phyloP scores from a whole-genome alignment of 2,888 invertebrate genomes.

The Siphlonurus alternatus region DNA sequence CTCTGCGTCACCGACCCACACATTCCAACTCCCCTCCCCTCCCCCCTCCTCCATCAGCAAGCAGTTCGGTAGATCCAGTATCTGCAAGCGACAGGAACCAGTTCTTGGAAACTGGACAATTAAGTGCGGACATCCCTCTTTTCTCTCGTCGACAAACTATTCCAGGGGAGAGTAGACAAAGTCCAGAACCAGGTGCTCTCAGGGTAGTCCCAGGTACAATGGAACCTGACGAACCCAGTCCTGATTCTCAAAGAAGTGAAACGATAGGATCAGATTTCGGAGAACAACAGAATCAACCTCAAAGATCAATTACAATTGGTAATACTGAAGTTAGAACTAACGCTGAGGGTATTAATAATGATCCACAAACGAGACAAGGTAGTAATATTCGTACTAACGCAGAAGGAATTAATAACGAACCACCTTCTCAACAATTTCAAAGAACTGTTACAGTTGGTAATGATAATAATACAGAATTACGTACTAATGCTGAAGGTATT shows the following conservation, averaged over 20 bases:
- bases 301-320: too few species aligned
- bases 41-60: neutral
- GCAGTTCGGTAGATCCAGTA: neutral
- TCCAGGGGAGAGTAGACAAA: conserved; percentile 23
- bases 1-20: neutral
- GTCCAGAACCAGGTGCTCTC: conserved; percentile 21
- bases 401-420: neutral
- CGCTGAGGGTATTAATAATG: neutral
- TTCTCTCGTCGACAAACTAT: conserved; percentile 23
- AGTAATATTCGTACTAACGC: neutral
- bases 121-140: conserved; percentile 35
- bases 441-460: neutral
- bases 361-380: too few species aligned
- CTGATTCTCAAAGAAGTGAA: conserved; percentile 17
- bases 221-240: conserved; percentile 12
- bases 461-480: neutral
- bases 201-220: conserved; percentile 15
- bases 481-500: neutral
- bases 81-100: conserved; percentile 49
- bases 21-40: neutral
- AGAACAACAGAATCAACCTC: neutral
- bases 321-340: neutral
- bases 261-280: conserved; percentile 19
- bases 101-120: conserved; percentile 58
- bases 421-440: neutral